Conservation (phyloP, 2,888 invertebrate genomes). For the Pachydiplax longipennis region DNA sequence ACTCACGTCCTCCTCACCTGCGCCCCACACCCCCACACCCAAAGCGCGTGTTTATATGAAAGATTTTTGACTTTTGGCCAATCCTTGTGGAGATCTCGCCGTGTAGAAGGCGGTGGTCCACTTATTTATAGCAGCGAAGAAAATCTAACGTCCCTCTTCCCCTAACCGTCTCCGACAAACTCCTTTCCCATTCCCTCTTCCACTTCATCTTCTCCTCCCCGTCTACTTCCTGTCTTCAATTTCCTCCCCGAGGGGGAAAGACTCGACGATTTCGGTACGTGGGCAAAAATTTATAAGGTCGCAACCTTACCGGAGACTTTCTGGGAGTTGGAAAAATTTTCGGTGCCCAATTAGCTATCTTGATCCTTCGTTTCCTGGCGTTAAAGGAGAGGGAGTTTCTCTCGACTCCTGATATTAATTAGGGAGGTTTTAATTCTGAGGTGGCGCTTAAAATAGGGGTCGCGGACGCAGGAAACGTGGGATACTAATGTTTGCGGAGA, state of each 20-base stretch:
- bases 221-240: neutral
- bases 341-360: too few species aligned
- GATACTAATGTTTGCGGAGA: too few species aligned
- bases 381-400: too few species aligned
- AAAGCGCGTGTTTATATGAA: neutral
- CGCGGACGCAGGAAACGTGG: too few species aligned
- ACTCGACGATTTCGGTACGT: too few species aligned
- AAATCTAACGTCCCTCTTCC: neutral
- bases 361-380: too few species aligned
- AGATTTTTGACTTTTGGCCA: neutral
- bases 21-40: neutral
- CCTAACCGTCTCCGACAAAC: neutral
- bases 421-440: too few species aligned
- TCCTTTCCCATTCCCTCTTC: neutral
- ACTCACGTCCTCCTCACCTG: neutral
- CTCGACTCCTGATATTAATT: too few species aligned
- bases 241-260: neutral
- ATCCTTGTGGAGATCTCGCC: neutral
- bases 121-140: neutral
- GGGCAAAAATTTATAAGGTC: too few species aligned
- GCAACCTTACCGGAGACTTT: too few species aligned
- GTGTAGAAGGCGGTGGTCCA: neutral
- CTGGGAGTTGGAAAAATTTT: too few species aligned
- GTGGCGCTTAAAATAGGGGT: too few species aligned
- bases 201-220: neutral